Evolutionary conservation across 2,113 vertebrate genomes (phyloP).

Genomic region (Caracal caracal): DNA sequence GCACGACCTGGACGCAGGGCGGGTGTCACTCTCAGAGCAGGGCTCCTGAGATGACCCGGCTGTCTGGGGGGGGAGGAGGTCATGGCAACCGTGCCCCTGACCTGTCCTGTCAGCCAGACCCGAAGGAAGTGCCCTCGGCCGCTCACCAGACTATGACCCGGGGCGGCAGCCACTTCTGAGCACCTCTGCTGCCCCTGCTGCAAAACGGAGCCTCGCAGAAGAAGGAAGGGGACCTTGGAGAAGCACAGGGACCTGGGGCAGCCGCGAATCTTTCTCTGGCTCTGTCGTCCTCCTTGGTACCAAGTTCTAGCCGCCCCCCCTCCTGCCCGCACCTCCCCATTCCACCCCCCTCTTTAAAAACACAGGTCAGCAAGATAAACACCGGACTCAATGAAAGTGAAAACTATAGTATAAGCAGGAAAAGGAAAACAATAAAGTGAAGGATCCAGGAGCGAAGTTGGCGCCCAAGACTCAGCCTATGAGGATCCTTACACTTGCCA

Average conservation of each 20-base stretch:
- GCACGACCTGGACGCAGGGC: fast-evolving
- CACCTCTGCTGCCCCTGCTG: no score
- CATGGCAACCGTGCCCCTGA: fast-evolving
- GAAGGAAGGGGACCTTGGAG: not conserved
- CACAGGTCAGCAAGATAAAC: not conserved
- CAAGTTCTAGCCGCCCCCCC: not conserved
- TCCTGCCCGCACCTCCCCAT: not conserved
- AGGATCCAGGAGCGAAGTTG: not conserved
- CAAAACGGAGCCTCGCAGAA: no score
- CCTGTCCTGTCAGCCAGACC: fast-evolving
- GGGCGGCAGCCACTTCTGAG: fast-evolving
- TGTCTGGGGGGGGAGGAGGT: fast-evolving
- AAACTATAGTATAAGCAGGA: not conserved
- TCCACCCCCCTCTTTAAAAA: not conserved
- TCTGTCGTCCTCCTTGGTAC: not conserved
- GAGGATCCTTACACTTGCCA: no score
- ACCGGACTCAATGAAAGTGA: not conserved
- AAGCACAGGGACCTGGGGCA: no score
- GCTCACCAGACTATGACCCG: not conserved
- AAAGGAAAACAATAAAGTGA: not conserved
- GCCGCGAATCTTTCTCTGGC: fast-evolving
- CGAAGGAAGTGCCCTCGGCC: fast-evolving
- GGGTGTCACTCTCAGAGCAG: no score
- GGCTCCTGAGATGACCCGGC: fast-evolving
- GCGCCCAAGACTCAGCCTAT: not conserved